Conservation (phyloP, 1,140 invertebrate genomes). For the Phocides pigmalion region DNA sequence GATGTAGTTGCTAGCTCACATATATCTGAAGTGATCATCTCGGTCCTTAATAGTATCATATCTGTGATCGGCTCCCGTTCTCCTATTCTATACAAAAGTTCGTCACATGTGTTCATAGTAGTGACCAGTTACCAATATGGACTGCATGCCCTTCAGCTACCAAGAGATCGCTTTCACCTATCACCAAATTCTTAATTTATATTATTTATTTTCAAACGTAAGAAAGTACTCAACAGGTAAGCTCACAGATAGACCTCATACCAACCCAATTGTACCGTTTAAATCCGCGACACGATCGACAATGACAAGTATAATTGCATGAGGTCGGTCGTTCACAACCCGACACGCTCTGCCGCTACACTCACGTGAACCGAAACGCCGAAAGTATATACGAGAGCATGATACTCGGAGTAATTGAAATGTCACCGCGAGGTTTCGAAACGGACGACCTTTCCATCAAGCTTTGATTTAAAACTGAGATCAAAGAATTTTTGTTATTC, state of each 20-base stretch:
- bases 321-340: conserved; percentile 50
- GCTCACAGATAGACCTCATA: not conserved
- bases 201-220: no score
- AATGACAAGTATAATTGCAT: conserved; percentile 43
- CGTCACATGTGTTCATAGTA: no score
- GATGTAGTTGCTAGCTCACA: no score
- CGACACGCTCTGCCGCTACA: conserved; percentile 28
- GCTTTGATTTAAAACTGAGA: not conserved
- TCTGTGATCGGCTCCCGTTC: no score
- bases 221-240: no score
- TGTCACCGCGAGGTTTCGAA: conserved; percentile 23
- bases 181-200: no score
- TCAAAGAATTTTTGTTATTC: not conserved
- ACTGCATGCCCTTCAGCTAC: no score
- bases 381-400: conserved; percentile 11
- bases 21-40: no score
- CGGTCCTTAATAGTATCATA: no score
- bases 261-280: not conserved
- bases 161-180: no score
- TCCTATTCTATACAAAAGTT: no score
- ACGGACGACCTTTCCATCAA: conserved; percentile 10
- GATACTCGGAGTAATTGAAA: conserved; percentile 18
- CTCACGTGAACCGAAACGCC: conserved; percentile 11
- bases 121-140: no score
- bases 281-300: conserved; percentile 3